These are phyloP conservation scores for Nematolebias whitei DNA, from an alignment of 2,113 vertebrate genomes.

Conservation along the genomic window DNA sequence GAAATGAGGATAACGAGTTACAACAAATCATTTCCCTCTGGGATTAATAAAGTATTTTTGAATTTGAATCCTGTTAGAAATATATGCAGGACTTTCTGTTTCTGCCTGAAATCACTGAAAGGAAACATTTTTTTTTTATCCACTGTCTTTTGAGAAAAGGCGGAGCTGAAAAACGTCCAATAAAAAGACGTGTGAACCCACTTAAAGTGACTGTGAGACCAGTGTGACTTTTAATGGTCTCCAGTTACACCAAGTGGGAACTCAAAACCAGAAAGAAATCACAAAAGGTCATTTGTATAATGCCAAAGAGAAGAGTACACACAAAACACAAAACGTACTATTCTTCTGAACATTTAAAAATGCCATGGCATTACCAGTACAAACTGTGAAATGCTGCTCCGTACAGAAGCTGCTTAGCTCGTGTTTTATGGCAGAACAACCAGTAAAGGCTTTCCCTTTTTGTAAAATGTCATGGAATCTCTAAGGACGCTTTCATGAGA, in stretches of 20 bases:
- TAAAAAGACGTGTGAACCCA: conserved; percentile 51
- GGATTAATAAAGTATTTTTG: too few species aligned
- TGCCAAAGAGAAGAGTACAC: conserved; percentile 7
- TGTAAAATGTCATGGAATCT: background rate
- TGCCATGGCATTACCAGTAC: background rate
- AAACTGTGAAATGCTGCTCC: background rate
- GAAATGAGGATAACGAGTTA: too few species aligned
- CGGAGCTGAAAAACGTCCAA: conserved; percentile 30
- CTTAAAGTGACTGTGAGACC: conserved; percentile 53
- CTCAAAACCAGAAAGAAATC: conserved; percentile 30
- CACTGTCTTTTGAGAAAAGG: conserved; percentile 5
- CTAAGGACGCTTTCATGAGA: background rate
- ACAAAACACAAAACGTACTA: conserved; percentile 8
- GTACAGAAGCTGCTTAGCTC: background rate
- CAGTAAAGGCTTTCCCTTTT: background rate
- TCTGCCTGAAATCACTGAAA: conserved; percentile 12
- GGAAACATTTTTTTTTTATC: conserved; percentile 24
- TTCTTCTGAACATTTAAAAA: background rate
- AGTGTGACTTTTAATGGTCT: conserved; percentile 36
- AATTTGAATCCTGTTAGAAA: too few species aligned
- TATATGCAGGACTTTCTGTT: conserved; percentile 15
- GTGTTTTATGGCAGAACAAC: background rate
- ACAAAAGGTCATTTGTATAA: conserved; percentile 28
- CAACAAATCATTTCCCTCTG: too few species aligned
- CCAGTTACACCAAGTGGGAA: conserved; percentile 48